Percentiles rank a stretch among this genome's conserved stretches.
These are phyloP conservation scores for Bombus waltoni DNA, from an alignment of 1,140 invertebrate species.

Conservation along the genomic window DNA sequence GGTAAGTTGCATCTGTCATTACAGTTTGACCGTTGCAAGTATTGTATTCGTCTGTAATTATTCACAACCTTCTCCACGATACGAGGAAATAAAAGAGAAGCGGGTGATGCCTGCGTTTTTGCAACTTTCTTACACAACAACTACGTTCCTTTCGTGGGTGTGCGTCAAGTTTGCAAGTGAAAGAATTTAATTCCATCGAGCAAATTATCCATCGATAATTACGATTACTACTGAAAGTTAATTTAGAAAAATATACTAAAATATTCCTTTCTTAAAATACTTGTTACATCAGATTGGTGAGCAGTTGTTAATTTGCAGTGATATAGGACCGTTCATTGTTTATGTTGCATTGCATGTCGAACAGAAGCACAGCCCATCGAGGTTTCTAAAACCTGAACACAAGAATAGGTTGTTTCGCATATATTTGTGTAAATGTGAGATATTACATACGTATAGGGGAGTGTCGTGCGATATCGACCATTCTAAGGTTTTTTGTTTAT, in stretches of 20 bases:
- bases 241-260: neutral
- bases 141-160: neutral
- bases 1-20: neutral
- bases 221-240: neutral
- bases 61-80: neutral
- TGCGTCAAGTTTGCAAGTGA: neutral
- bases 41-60: neutral
- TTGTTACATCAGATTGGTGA: neutral
- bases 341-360: slow-evolving; percentile 42
- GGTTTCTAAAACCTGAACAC: slow-evolving; percentile 64
- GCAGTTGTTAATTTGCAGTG: neutral
- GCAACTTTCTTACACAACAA: neutral
- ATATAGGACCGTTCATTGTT: neutral
- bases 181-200: neutral
- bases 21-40: neutral
- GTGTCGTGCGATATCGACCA: too few species aligned
- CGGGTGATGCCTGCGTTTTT: neutral
- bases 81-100: neutral
- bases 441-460: too few species aligned
- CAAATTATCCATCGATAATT: neutral
- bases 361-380: slow-evolving; percentile 67
- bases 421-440: too few species aligned
- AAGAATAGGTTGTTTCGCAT: neutral
- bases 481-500: neutral
- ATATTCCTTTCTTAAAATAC: neutral